A percentile compares a stretch with the other conserved stretches of the same genome.
Conservation (phyloP, 1,140 invertebrate species). For the Drosophila asahinai region DNA sequence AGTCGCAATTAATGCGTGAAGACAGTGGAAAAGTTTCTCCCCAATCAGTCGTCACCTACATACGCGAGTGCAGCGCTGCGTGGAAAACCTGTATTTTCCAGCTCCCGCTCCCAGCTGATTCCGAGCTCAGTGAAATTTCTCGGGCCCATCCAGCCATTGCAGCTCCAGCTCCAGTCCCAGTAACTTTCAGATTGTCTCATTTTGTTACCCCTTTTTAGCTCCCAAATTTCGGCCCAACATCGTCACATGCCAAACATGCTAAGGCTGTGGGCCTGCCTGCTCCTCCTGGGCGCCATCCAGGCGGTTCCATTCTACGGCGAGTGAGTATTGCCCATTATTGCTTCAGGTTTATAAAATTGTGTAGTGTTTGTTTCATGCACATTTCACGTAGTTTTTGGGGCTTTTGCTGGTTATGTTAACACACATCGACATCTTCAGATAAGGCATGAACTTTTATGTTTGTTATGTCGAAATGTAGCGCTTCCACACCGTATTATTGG, state of each 20-base stretch:
- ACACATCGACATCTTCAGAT: conserved; percentile 40
- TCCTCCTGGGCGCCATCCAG: conserved; percentile 57
- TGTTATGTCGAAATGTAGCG: conserved; percentile 8
- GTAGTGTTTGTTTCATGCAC: conserved; percentile 69
- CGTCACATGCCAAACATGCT: conserved; percentile 48
- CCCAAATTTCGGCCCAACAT: conserved; percentile 44
- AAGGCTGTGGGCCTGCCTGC: conserved; percentile 63
- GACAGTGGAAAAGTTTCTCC: conserved; percentile 72
- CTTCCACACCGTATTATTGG: neutral
- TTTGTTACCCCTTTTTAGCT: conserved; percentile 22
- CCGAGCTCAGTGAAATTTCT: conserved; percentile 60
- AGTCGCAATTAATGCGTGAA: conserved; percentile 66
- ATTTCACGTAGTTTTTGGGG: conserved; percentile 50
- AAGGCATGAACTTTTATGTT: conserved; percentile 46
- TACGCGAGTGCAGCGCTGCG: conserved; percentile 53
- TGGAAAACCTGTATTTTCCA: conserved; percentile 73
- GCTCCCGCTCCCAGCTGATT: conserved; percentile 56
- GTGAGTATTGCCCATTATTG: conserved; percentile 50
- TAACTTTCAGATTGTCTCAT: conserved; percentile 57
- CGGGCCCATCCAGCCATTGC: conserved; percentile 39
- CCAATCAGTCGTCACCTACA: conserved; percentile 55
- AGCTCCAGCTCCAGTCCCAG: conserved; percentile 22
- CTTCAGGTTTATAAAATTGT: conserved; percentile 22
- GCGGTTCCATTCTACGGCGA: conserved; percentile 70
- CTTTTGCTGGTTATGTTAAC: conserved; percentile 15